Evolutionary conservation across 1,140 invertebrate genomes (phyloP), one percentile per base, ranked within the genome.

Genomic region (Drosophila sucinea): DNA sequence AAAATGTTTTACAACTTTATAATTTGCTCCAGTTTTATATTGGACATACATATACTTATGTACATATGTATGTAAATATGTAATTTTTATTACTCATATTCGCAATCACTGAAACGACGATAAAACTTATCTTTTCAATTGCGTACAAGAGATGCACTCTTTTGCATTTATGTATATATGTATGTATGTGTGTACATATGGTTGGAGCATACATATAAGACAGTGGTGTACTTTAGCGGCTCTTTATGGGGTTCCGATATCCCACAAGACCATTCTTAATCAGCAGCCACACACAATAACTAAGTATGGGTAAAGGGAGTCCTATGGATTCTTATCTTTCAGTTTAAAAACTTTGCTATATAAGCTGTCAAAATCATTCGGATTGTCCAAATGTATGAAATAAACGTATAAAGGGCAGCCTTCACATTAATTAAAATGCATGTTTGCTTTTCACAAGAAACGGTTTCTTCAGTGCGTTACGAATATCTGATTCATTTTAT

Each of bases 71-170:
- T 38, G 35, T 38, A 35, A 1, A 7, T 7, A 38, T 51, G 44
- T 51, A 58, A 58, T 35, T 23, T 23, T 47, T 57, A 64, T 76
- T 74, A 73, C 60, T 69, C 71, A 73, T 58, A 25, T 44, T 30
- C 35, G 25, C 54, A 67, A 73, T 47, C 54, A 56, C 41, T 38
- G 41, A 44, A 55, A 44, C 55, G 32, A 60, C 35, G 73, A 76
- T 74, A 76, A 76, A 47, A 61, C 47, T 73, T 73, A 76, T 76
- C 71, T 63, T 32, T 47, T 32, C n/a, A 41, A 23, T 65, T 65
- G 38, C 30, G 60, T 41, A 29, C 4, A 60, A 60, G 29, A 60
- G 29, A 60, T 60, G 30, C 23, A 60, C 11, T 35, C 23, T 60
- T 27, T 11, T 33, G 35, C 17, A 11, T 40, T 11, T 38, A 60